phyloP scores from a whole-genome alignment of 2,113 vertebrate genomes.

The Felis catus region DNA sequence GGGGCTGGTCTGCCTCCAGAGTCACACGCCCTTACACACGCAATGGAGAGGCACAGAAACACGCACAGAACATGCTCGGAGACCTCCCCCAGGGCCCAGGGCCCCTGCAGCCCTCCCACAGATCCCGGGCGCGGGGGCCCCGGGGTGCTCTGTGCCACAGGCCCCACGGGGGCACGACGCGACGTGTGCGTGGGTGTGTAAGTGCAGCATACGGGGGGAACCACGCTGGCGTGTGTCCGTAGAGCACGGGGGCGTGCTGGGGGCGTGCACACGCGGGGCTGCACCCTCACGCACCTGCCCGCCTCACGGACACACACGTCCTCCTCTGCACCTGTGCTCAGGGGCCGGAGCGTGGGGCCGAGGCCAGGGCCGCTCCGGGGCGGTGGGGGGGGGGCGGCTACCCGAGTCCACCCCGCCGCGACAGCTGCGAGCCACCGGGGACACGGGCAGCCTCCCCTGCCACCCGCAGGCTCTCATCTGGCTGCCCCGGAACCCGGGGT shows the following conservation, averaged over 20 bases:
- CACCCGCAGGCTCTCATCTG: not conserved
- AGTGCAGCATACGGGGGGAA: rapidly evolving
- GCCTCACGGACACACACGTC: rapidly evolving
- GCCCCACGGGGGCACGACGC: not conserved
- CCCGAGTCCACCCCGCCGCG: rapidly evolving
- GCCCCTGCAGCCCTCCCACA: not conserved
- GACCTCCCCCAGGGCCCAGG: too few species aligned
- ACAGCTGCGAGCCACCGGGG: rapidly evolving
- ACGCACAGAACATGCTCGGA: rapidly evolving
- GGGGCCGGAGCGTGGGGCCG: rapidly evolving
- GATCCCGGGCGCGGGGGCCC: rapidly evolving
- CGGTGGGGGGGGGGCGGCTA: rapidly evolving
- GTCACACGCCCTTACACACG: too few species aligned
- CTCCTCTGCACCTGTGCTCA: rapidly evolving
- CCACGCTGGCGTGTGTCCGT: rapidly evolving
- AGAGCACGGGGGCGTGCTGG: rapidly evolving
- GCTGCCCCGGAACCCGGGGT: not conserved
- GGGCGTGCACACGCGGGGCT: rapidly evolving
- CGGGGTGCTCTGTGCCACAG: not conserved
- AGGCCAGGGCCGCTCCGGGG: rapidly evolving
- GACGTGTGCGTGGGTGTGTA: rapidly evolving
- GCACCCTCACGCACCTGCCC: rapidly evolving
- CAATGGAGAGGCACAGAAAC: too few species aligned
- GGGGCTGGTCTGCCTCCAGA: not conserved
- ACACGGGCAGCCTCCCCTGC: rapidly evolving